These are phyloP conservation scores for Odontesthes bonariensis DNA, from an alignment of 2,113 vertebrate genomes.

Conservation along the genomic window DNA sequence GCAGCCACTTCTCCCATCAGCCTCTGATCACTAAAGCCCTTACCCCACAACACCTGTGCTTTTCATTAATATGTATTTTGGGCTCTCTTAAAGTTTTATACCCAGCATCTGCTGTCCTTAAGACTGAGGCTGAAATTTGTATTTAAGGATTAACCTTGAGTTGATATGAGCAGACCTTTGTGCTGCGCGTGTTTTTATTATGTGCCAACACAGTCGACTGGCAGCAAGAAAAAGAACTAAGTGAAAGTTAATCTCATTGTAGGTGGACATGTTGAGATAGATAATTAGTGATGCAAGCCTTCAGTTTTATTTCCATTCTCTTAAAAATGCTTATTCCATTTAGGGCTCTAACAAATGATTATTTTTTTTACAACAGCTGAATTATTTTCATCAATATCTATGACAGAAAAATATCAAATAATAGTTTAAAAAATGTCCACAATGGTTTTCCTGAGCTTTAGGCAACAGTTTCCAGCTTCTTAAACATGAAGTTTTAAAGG, in stretches of 20 bases:
- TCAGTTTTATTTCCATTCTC: too few relatives aligned
- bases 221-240: slow-evolving; percentile 1
- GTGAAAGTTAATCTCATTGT: not conserved
- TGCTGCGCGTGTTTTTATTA: slow-evolving; percentile 12
- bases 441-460: too few relatives aligned
- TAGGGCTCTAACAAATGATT: too few relatives aligned
- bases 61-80: slow-evolving; percentile 47
- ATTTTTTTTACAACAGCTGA: too few relatives aligned
- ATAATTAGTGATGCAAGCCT: too few relatives aligned
- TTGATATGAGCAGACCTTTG: not conserved
- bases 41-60: slow-evolving; percentile 43
- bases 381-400: too few relatives aligned
- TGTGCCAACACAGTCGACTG: not conserved
- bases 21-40: slow-evolving; percentile 33
- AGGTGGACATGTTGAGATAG: too few relatives aligned
- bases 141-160: not conserved
- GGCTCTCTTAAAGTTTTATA: slow-evolving; percentile 16
- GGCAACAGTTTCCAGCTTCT: too few relatives aligned
- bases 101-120: not conserved
- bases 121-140: not conserved
- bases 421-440: too few relatives aligned
- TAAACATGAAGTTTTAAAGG: too few relatives aligned
- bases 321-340: too few relatives aligned
- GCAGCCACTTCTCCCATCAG: slow-evolving; percentile 21
- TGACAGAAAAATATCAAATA: too few relatives aligned